phyloP scores from a whole-genome alignment of 2,888 invertebrate genomes.

The Hypselothyrea guttata region DNA sequence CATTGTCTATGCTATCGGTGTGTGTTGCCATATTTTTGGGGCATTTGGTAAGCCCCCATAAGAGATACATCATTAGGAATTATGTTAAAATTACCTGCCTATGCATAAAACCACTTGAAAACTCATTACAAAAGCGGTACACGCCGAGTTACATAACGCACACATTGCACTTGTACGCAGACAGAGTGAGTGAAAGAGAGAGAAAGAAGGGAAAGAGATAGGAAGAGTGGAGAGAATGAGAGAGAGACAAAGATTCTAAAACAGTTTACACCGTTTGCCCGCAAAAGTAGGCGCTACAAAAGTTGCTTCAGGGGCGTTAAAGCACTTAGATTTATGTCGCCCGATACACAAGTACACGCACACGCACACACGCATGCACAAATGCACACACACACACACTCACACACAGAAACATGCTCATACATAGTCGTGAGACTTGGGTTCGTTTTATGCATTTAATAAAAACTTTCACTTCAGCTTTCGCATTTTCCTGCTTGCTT shows the following conservation, averaged over 20 bases:
- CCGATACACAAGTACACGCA: conserved; percentile 46
- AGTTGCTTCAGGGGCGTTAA: conserved; percentile 68
- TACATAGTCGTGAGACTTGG: conserved; percentile 55
- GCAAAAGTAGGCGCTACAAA: conserved; percentile 68
- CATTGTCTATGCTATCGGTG: neutral
- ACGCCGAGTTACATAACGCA: conserved; percentile 30
- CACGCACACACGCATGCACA: conserved; percentile 19
- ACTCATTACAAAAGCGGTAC: conserved; percentile 66
- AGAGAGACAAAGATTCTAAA: conserved; percentile 47
- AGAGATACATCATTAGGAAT: conserved; percentile 72
- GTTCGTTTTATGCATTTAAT: conserved; percentile 73
- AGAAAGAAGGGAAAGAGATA: neutral
- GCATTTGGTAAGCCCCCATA: conserved; percentile 38
- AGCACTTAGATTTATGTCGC: conserved; percentile 75
- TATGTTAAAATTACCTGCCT: conserved; percentile 73
- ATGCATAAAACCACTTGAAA: conserved; percentile 76
- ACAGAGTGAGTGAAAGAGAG: neutral
- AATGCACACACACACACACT: conserved; percentile 2
- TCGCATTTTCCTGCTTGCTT: conserved; percentile 44
- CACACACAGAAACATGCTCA: conserved; percentile 6
- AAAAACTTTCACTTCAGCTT: conserved; percentile 67
- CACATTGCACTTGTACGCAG: conserved; percentile 10
- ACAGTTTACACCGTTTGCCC: conserved; percentile 64
- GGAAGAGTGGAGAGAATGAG: neutral
- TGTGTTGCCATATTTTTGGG: conserved; percentile 14